Conservation (phyloP, 1,140 invertebrate species). For the Lordiphosa collinella region DNA sequence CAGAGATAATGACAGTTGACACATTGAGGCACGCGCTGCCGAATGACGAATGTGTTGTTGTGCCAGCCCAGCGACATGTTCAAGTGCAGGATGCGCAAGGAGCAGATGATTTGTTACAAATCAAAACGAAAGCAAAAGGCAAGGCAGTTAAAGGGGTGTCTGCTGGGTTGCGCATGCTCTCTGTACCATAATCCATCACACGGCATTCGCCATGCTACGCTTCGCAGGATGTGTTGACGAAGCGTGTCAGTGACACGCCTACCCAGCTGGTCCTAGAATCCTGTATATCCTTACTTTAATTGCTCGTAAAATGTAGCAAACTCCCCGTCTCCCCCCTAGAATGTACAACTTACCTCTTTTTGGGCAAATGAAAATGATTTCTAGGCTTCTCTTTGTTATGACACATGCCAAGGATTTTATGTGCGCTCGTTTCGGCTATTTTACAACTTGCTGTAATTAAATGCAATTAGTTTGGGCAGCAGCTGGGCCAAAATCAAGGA, state of each 20-base stretch:
- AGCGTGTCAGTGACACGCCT: constrained; percentile 65
- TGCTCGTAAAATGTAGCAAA: constrained; percentile 32
- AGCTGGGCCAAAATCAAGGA: constrained; percentile 28
- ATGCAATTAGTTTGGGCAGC: constrained; percentile 43
- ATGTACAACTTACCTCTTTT: constrained; percentile 7
- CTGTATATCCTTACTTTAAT: constrained; percentile 26
- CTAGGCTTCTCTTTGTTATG: constrained; percentile 34
- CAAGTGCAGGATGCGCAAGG: constrained; percentile 30
- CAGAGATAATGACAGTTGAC: constrained; percentile 67
- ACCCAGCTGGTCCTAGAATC: constrained; percentile 24
- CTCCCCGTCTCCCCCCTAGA: constrained; percentile 16
- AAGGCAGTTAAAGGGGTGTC: constrained; percentile 50
- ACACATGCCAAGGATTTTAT: constrained; percentile 28
- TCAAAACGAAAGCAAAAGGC: constrained; percentile 57
- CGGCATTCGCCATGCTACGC: constrained; percentile 50
- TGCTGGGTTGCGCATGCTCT: constrained; percentile 6
- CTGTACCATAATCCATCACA: constrained; percentile 58
- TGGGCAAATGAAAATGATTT: not conserved
- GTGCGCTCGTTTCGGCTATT: constrained; percentile 23
- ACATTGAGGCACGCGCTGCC: constrained; percentile 44
- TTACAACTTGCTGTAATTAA: constrained; percentile 48
- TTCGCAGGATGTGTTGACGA: constrained; percentile 42
- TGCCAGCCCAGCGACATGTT: constrained; percentile 64
- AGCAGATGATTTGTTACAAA: constrained; percentile 69
- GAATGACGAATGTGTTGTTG: constrained; percentile 75